These are phyloP conservation scores for Allygus modestus DNA, from an alignment of 2,888 invertebrate species.

Conservation along the genomic window DNA sequence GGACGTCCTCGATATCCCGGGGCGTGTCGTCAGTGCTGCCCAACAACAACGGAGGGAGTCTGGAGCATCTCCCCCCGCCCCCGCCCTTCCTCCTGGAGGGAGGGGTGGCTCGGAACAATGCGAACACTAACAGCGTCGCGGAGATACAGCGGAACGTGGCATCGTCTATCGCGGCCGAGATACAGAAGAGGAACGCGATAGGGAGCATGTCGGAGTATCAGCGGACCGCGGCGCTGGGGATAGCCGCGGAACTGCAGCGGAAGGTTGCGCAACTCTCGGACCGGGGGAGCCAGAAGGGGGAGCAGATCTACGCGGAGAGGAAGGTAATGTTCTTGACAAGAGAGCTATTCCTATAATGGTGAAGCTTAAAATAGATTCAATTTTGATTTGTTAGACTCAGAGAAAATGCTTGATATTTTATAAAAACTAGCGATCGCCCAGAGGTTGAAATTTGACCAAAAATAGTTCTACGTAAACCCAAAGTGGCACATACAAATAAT, in stretches of 20 bases:
- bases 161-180: slow-evolving; percentile 65
- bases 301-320: slow-evolving; percentile 59
- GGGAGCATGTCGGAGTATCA: slow-evolving; percentile 64
- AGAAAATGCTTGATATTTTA: no score
- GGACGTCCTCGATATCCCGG: slow-evolving; percentile 84
- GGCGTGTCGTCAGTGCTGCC: slow-evolving; percentile 63
- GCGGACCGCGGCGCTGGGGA: slow-evolving; percentile 64
- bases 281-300: slow-evolving; percentile 45
- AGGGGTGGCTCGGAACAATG: slow-evolving; percentile 33
- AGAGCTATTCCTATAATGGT: no score
- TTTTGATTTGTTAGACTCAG: no score
- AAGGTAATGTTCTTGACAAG: slow-evolving; percentile 46
- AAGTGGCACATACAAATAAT: no score
- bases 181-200: slow-evolving; percentile 66
- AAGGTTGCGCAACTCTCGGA: slow-evolving; percentile 63
- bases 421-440: no score
- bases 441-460: no score
- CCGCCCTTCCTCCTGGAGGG: slow-evolving; percentile 85
- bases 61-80: slow-evolving; percentile 84
- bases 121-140: slow-evolving; percentile 21
- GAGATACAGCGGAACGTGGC: slow-evolving; percentile 66
- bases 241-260: slow-evolving; percentile 65
- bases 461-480: no score
- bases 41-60: slow-evolving; percentile 72
- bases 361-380: no score